Evolutionary conservation across 2,797 vertebrate species (phyloP), one percentile per base, ranked within the genome.

Genomic region (Bovichtus variegatus): DNA sequence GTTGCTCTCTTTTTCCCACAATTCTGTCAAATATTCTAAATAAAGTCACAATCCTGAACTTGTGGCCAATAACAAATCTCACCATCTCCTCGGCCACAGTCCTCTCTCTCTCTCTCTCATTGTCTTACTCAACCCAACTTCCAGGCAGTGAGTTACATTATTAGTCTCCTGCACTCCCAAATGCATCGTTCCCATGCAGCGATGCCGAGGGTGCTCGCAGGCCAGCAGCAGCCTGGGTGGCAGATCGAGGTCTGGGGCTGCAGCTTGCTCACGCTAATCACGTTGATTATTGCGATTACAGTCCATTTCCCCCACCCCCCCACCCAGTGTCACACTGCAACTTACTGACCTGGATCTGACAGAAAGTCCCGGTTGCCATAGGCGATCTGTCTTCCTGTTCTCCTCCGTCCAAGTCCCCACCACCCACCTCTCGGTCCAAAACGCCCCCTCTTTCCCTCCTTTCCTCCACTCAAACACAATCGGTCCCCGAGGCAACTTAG

Each of bases 351-450:
- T 91, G 92, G 76, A 87, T 92, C 88, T 89, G 84, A 93, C 89
- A 95, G 94, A 94, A 95, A 95, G 92, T 94, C 89, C 91, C 81
- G 84, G 86, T 93, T 84, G 94, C 95, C 93, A 93, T 85, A 89
- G 94, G 94, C 94, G 62, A 94, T 95, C 85, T 38, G 74, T 93
- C 92, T 96, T 95, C 94, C 95, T 95, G 93, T 88, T 93, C 88
- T 83, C 82, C 76, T 89, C 81, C n/a, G 40, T 91, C 83, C 85
- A 85, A 88, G 65, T 84, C 76, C 81, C 84, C 77, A 78, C 78
- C 84, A 83, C 65, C 82, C 72, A 83, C 81, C 76, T 54, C 44
- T 43, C 19, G 11, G 71, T 65, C 53, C 34, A 67, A 79, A 53
- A 63, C 12, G 6, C 70, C 34, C 27, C 57, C 29, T 47, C 46